These are phyloP conservation scores for Dolichopus griseipennis DNA, from an alignment of 2,888 invertebrate species.

Conservation along the genomic window DNA sequence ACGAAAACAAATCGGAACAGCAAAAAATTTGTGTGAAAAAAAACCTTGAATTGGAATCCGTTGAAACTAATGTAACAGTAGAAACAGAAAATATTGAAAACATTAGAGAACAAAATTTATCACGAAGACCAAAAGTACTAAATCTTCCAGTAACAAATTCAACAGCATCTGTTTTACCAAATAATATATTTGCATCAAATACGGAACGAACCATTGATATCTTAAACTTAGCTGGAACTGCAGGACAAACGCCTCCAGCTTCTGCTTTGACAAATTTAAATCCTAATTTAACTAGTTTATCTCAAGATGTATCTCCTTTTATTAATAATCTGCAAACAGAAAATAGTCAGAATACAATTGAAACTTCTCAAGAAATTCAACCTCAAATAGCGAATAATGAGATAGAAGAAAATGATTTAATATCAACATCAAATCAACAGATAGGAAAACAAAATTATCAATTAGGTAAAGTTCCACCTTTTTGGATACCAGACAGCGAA, in stretches of 20 bases:
- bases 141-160: slow-evolving; percentile 29
- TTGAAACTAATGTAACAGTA: slow-evolving; percentile 19
- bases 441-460: slow-evolving; percentile 29
- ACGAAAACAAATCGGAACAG: neutral
- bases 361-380: neutral
- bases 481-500: slow-evolving; percentile 80
- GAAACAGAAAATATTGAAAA: neutral
- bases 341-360: neutral
- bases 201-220: slow-evolving; percentile 19
- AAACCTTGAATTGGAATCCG: neutral
- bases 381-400: neutral
- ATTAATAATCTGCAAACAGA: neutral
- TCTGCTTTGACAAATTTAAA: neutral
- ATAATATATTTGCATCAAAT: neutral
- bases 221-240: slow-evolving; percentile 28
- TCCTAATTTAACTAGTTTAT: slow-evolving; percentile 10
- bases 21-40: neutral
- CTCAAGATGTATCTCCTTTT: slow-evolving; percentile 27
- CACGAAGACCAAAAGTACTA: slow-evolving; percentile 38
- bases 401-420: slow-evolving; percentile 9
- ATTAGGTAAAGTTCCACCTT: slow-evolving; percentile 67
- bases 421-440: slow-evolving; percentile 26
- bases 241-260: slow-evolving; percentile 37
- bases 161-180: neutral
- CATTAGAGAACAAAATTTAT: slow-evolving; percentile 21